These are phyloP conservation scores for Gisinianus flammeolus DNA, from an alignment of 2,888 invertebrate species.

Conservation along the genomic window DNA sequence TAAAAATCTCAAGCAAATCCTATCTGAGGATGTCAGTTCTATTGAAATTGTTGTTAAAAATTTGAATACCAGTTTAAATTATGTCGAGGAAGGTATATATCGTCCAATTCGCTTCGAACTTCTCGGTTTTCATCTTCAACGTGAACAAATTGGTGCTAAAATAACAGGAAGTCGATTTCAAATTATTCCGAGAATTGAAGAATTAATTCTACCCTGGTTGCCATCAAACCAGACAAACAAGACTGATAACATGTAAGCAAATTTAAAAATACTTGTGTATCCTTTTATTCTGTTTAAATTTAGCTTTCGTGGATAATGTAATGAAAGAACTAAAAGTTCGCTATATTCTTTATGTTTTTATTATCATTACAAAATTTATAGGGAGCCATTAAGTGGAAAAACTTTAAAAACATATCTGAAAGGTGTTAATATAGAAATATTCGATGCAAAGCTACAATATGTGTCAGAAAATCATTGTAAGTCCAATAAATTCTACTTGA, in stretches of 20 bases:
- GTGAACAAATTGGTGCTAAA: slow-evolving; percentile 56
- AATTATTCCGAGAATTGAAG: slow-evolving; percentile 54
- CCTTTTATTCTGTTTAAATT: background rate
- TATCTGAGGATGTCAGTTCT: slow-evolving; percentile 52
- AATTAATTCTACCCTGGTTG: slow-evolving; percentile 24
- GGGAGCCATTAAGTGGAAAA: background rate
- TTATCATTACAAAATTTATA: background rate
- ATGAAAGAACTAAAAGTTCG: too few species aligned
- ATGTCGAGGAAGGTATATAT: slow-evolving; percentile 50
- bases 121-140: slow-evolving; percentile 53
- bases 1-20: slow-evolving; percentile 50
- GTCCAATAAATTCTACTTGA: slow-evolving; percentile 22
- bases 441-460: slow-evolving; percentile 56
- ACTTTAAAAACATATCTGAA: slow-evolving; percentile 41
- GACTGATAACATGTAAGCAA: slow-evolving; percentile 1
- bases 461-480: slow-evolving; percentile 57
- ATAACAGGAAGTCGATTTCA: slow-evolving; percentile 55
- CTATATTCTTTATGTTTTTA: background rate
- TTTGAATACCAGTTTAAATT: slow-evolving; percentile 50
- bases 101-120: slow-evolving; percentile 53
- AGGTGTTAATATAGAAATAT: slow-evolving; percentile 56
- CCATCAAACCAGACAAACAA: slow-evolving; percentile 1
- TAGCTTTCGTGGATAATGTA: too few species aligned
- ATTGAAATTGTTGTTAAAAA: slow-evolving; percentile 55
- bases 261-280: background rate